phyloP scores from a whole-genome alignment of 2,113 vertebrate species.

The Eira barbara region DNA sequence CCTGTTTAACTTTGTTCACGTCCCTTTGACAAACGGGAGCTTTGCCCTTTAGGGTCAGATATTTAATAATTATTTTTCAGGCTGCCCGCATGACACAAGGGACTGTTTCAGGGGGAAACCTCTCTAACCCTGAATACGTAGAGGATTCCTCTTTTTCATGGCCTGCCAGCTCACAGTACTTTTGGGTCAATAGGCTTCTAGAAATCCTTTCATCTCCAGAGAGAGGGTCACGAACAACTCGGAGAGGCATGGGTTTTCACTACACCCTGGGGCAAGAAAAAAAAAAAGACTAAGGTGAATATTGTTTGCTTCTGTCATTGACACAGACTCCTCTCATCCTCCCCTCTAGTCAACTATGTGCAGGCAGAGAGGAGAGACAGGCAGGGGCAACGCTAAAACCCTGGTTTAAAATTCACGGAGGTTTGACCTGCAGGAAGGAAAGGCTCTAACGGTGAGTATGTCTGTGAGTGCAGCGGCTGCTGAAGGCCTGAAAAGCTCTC shows the following conservation, averaged over 20 bases:
- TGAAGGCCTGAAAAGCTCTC: neutral
- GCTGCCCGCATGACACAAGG: neutral
- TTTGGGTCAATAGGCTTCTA: neutral
- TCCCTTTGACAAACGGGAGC: neutral
- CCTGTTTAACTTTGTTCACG: neutral
- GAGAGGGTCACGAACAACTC: neutral
- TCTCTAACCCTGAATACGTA: neutral
- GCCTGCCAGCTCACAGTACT: neutral
- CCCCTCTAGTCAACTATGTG: neutral
- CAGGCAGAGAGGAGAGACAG: neutral
- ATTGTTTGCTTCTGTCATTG: neutral
- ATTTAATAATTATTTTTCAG: neutral
- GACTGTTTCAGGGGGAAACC: neutral
- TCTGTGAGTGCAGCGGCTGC: neutral
- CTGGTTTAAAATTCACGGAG: neutral
- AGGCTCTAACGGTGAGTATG: neutral
- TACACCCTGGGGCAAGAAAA: neutral
- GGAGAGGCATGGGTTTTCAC: neutral
- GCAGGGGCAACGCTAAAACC: neutral
- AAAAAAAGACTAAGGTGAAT: neutral
- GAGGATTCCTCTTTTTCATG: neutral
- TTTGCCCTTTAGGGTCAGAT: neutral
- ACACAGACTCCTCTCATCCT: neutral
- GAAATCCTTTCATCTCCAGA: constrained; percentile 11
- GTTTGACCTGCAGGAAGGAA: neutral